Evolutionary conservation across 2,888 invertebrate species (phyloP), one percentile per base, ranked within the genome.

Genomic region (Rhodophaea formosa): DNA sequence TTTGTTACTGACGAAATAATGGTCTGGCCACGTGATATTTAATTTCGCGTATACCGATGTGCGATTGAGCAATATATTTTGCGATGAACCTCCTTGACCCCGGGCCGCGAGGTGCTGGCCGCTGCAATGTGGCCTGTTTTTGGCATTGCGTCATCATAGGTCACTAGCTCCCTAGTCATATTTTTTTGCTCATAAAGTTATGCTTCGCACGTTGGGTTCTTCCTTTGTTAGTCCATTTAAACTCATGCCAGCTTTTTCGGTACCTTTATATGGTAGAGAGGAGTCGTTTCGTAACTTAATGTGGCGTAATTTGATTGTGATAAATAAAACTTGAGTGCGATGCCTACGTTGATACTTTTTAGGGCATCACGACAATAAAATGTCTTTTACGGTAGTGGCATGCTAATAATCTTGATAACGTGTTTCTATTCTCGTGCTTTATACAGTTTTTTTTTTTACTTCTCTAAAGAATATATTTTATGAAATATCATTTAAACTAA

Each of bases 121-220:
- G 65, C 72, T 82, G 85, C 84, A 83, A 71, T 73, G 74, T 81
- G 84, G 88, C 84, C 87, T 86, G 88, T 89, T 89, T 90, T 88
- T 68, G 83, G 84, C 79, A 82, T 90, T 89, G 70, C 90, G 90
- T 91, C 89, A 91, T 87, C 88, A 80, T 88, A 89, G 89, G 88
- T 88, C 88, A 87, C 82, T 85, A 86, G 79, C 84, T 84, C 79
- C 85, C 86, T 88, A 85, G 83, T 82, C 82, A 84, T 78, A 78
- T 84, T 89, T 90, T n/a, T 91, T 88, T 86, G 84, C 86, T 84
- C 76, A 80, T 82, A 86, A 82, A 77, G 62, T 74, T 81, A 86
- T 87, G 82, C 87, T 76, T 69, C 64, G 79, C 89, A 90, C 89
- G 90, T 86, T 79, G 78, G 68, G 64, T 74, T 83, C 86, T 88